A percentile compares a stretch with the other conserved stretches of the same genome.
phyloP scores from a whole-genome alignment of 2,888 invertebrate species.

The Amphipoea lucens region DNA sequence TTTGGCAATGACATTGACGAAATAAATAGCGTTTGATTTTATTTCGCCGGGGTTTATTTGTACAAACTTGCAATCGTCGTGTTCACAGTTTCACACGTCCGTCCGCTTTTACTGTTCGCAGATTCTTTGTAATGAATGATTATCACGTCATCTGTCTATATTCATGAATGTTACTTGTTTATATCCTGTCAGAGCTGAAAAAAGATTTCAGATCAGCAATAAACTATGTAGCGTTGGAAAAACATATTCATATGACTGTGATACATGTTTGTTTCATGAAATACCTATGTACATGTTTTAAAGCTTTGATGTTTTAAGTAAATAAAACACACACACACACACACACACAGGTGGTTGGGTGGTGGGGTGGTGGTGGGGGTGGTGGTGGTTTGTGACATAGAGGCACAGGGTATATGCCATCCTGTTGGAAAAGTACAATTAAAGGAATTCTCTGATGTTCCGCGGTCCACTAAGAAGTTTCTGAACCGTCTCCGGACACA shows the following conservation, averaged over 20 bases:
- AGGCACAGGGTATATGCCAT: neutral
- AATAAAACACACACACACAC: no score
- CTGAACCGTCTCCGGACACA: no score
- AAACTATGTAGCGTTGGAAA: conserved; percentile 16
- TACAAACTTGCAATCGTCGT: conserved; percentile 55
- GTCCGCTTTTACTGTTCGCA: conserved; percentile 49
- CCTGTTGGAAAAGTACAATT: neutral
- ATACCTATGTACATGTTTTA: neutral
- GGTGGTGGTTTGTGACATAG: no score
- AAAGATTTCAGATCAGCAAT: conserved; percentile 29
- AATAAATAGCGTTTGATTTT: conserved; percentile 65
- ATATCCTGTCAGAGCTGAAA: conserved; percentile 35
- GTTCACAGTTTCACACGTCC: conserved; percentile 45
- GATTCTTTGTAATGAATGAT: conserved; percentile 50
- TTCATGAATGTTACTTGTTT: conserved; percentile 35
- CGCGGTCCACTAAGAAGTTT: no score
- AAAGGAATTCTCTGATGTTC: neutral
- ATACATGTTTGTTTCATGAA: conserved; percentile 16
- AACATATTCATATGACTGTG: neutral
- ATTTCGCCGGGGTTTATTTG: conserved; percentile 65
- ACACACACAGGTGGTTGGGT: no score
- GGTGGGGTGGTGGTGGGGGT: no score
- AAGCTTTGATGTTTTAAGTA: no score
- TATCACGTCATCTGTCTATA: conserved; percentile 39
- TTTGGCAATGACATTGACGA: conserved; percentile 68